Conservation (phyloP, 2,113 vertebrate species). For the Silurus glanis region DNA sequence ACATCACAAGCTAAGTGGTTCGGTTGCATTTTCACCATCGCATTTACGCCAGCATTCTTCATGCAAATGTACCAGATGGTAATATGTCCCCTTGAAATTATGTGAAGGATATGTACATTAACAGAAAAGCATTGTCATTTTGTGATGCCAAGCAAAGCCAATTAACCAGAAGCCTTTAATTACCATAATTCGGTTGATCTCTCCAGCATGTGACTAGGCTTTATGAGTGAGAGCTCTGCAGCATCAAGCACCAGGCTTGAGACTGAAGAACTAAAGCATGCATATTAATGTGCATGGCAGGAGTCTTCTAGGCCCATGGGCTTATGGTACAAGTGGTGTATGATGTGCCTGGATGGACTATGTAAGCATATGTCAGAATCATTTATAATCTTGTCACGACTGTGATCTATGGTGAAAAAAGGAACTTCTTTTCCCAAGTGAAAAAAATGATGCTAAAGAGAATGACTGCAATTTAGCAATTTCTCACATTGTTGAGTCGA, state of each 20-base stretch:
- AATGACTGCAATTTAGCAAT: constrained; percentile 17
- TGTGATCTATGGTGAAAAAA: neutral
- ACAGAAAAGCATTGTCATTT: neutral
- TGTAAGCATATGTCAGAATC: neutral
- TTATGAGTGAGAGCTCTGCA: constrained; percentile 14
- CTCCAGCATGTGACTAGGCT: constrained; percentile 20
- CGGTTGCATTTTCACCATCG: neutral
- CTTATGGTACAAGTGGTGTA: constrained; percentile 6
- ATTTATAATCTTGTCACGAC: constrained; percentile 42
- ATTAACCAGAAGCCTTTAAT: constrained; percentile 2
- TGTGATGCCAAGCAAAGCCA: neutral
- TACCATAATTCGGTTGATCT: constrained; percentile 2
- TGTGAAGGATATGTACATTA: neutral
- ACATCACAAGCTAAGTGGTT: neutral
- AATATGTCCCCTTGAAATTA: neutral
- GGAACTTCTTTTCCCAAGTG: neutral
- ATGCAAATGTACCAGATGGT: neutral
- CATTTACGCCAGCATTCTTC: neutral
- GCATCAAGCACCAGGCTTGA: constrained; percentile 9
- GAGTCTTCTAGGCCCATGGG: neutral
- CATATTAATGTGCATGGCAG: constrained; percentile 48
- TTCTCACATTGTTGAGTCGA: constrained; percentile 13
- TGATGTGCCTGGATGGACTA: constrained; percentile 8
- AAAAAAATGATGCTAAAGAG: neutral
- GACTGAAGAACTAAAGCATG: constrained; percentile 23